A percentile compares a stretch with the other conserved stretches of the same genome.
Evolutionary conservation across 2,113 vertebrate genomes (phyloP).

Genomic region (Dromiciops gliroides): DNA sequence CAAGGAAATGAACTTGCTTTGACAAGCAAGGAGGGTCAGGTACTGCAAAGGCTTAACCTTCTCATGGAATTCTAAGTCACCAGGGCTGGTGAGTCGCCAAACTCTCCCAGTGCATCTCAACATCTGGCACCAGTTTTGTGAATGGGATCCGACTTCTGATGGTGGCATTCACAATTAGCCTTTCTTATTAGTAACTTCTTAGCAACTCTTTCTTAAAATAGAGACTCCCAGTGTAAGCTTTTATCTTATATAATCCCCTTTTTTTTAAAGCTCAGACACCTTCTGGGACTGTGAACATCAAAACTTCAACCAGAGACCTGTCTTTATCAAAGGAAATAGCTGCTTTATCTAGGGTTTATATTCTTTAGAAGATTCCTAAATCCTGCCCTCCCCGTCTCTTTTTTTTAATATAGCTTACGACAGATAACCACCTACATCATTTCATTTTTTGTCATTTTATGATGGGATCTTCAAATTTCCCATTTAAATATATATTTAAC

Average conservation of each 20-base stretch:
- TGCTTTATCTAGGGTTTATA: constrained; percentile 81
- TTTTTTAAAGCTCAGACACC: constrained; percentile 77
- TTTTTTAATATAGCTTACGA: constrained; percentile 79
- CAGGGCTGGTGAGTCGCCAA: neutral
- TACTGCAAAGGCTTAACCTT: neutral
- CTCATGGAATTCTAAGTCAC: neutral
- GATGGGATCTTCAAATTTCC: constrained; percentile 76
- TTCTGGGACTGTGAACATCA: constrained; percentile 82
- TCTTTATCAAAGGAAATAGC: constrained; percentile 82
- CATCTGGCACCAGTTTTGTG: constrained; percentile 72
- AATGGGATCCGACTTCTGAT: constrained; percentile 69
- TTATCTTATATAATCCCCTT: constrained; percentile 80
- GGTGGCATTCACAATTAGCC: constrained; percentile 71
- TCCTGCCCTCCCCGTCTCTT: constrained; percentile 69
- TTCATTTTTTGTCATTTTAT: constrained; percentile 83
- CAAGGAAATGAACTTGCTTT: constrained; percentile 11
- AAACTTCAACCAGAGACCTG: constrained; percentile 82
- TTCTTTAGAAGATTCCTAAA: constrained; percentile 84
- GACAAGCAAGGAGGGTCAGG: constrained; percentile 1
- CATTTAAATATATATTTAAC: constrained; percentile 81
- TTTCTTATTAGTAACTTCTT: constrained; percentile 76
- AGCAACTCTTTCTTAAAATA: constrained; percentile 82
- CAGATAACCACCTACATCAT: constrained; percentile 81
- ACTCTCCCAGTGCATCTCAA: constrained; percentile 62
- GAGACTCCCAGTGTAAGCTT: constrained; percentile 78